Evolutionary conservation across 2,797 vertebrate species (phyloP).

Genomic region (Bovichtus variegatus): DNA sequence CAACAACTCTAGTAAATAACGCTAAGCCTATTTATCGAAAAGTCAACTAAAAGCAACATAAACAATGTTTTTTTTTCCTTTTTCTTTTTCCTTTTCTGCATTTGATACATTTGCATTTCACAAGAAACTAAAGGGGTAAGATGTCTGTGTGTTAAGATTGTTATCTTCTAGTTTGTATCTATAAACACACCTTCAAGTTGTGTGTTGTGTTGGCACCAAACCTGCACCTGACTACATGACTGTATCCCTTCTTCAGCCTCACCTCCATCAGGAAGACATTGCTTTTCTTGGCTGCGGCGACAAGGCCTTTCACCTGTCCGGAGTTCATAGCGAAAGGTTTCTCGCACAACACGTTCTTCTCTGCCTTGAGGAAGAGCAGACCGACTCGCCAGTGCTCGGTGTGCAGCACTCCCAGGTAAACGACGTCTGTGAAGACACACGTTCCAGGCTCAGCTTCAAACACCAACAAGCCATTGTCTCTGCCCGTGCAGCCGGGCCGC

Average conservation of each 20-base stretch:
- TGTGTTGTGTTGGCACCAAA: neutral
- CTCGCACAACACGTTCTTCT: slow-evolving; percentile 87
- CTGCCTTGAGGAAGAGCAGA: slow-evolving; percentile 80
- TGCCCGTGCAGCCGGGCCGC: slow-evolving; percentile 1
- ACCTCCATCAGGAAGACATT: slow-evolving; percentile 90
- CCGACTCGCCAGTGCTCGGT: slow-evolving; percentile 81
- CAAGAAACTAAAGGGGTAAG: neutral
- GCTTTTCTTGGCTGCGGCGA: slow-evolving; percentile 66
- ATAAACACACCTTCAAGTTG: neutral
- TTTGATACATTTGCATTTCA: neutral
- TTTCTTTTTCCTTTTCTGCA: neutral
- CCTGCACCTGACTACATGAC: neutral
- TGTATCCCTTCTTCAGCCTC: slow-evolving; percentile 4
- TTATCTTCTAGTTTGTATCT: neutral
- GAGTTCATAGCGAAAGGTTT: slow-evolving; percentile 87
- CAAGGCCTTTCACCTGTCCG: slow-evolving; percentile 80
- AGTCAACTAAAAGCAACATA: neutral
- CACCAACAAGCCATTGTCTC: slow-evolving; percentile 8
- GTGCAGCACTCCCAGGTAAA: slow-evolving; percentile 86
- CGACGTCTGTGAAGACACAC: slow-evolving; percentile 78
- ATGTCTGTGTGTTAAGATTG: neutral
- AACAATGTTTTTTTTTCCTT: neutral
- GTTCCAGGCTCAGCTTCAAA: slow-evolving; percentile 38
- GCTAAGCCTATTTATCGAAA: neutral
- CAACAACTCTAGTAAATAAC: neutral